These are phyloP conservation scores for Sebastes minor DNA, from an alignment of 2,797 vertebrate genomes.

Conservation along the genomic window DNA sequence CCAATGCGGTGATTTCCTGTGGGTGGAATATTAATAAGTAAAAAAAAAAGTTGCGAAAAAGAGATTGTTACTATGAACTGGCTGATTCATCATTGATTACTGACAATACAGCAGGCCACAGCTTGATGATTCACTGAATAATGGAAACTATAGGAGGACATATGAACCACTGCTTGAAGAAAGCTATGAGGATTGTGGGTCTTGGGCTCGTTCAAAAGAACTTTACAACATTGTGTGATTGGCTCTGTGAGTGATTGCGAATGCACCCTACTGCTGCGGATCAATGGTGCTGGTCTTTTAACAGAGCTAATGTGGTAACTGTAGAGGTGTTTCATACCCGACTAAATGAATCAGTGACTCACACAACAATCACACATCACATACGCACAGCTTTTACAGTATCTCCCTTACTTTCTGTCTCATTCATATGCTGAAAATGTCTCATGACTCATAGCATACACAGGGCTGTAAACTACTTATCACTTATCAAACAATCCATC, in stretches of 20 bases:
- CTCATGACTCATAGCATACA: constrained; percentile 47
- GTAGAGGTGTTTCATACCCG: constrained; percentile 65
- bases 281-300: constrained; percentile 51
- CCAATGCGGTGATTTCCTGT: background rate
- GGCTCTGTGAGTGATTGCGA: constrained; percentile 3
- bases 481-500: constrained; percentile 26
- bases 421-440: constrained; percentile 50
- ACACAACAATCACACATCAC: constrained; percentile 25
- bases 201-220: background rate
- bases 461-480: constrained; percentile 36
- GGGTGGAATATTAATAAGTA: background rate
- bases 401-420: constrained; percentile 32
- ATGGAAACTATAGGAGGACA: background rate
- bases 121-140: constrained; percentile 32
- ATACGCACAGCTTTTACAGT: constrained; percentile 6
- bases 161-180: background rate
- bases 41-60: background rate
- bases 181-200: background rate
- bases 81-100: constrained; percentile 27
- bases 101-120: constrained; percentile 15
- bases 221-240: background rate
- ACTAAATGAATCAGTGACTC: constrained; percentile 58
- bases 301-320: constrained; percentile 40
- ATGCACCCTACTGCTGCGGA: constrained; percentile 21
- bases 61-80: background rate